Base-by-base conservation (phyloP, 2,888 invertebrate species). In the Boloria euphrosyne region DNA sequence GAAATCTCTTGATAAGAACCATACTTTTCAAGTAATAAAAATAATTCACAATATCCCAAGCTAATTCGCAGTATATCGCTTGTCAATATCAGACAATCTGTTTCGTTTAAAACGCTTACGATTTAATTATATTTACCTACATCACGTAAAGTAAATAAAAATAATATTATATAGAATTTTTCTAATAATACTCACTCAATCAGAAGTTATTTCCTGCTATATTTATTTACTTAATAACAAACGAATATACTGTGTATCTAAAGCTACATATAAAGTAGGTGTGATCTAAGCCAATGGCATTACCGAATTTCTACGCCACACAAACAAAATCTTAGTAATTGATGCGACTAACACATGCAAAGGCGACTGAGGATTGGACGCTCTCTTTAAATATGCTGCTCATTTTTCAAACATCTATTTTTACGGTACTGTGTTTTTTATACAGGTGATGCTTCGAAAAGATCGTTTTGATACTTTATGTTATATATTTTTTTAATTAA, bases 361-460 rank as follows among this genome's bases (percentile, higher is more conserved):
- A 62, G 64, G 16, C 68, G 67, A 10, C 10, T 14, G 70, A 71
- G 66, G 79, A 85, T 90, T 90, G 87, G 90, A 80, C 74, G 75
- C 72, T 75, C 74, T 77, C 80, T 80, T 79, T 78, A 83, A 81
- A 82, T 78, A 79, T 78, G 84, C 84, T 84, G 81, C 82, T 82
- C 84, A 89, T 89, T 89, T 89, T 89, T 89, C 87, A 82, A 76
- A 81, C 79, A 78, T 89, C 91, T 92, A 90, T 91, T 92, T 91
- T 91, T 90, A 89, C 77, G 76, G 79, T 82, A 78, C 77, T 76
- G 76, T 86, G 85, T 90, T 91, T 92, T 59, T 92, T 91, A 87
- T 87, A 57, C 80, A 85, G 79, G 80, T 66, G 65, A 22, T 76
- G 79, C 70, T 38, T 57, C 44, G 77, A n/a, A 13, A 49, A 62